Conservation (phyloP, 2,797 vertebrate species). For the Catostomus latipinnis region DNA sequence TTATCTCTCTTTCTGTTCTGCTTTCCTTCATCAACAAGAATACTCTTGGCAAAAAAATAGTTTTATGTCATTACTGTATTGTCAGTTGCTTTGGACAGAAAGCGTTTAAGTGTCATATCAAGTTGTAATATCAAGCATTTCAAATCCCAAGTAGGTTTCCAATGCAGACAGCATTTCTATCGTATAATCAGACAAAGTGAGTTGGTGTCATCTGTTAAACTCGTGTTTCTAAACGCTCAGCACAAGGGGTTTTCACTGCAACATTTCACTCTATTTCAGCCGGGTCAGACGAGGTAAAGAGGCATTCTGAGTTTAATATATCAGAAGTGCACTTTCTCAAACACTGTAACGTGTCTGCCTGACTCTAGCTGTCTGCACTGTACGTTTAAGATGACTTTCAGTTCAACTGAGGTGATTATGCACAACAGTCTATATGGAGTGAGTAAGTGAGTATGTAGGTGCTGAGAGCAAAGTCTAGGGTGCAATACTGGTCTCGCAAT, state of each 20-base stretch:
- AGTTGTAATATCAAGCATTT: not conserved
- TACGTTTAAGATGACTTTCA: conserved; percentile 16
- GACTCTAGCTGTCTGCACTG: conserved; percentile 23
- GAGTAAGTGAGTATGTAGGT: not conserved
- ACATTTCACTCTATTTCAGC: conserved; percentile 46
- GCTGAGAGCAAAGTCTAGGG: not conserved
- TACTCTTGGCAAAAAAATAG: too few relatives aligned
- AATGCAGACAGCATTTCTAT: not conserved
- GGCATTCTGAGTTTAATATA: conserved; percentile 23
- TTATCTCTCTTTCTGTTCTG: too few relatives aligned
- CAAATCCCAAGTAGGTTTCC: not conserved
- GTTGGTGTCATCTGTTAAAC: not conserved
- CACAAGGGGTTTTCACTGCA: conserved; percentile 15
- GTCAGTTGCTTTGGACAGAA: too few relatives aligned
- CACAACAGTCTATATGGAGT: conserved; percentile 9
- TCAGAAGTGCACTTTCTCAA: conserved; percentile 37
- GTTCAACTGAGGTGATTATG: conserved; percentile 25
- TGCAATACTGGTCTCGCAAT: conserved; percentile 4
- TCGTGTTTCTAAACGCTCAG: conserved; percentile 33
- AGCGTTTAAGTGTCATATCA: not conserved
- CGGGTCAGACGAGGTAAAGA: conserved; percentile 13
- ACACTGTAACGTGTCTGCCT: conserved; percentile 14
- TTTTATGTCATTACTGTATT: too few relatives aligned
- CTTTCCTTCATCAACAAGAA: too few relatives aligned
- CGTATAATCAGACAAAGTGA: not conserved